These are phyloP conservation scores for Alfaro cultratus DNA, from an alignment of 2,797 vertebrate species.

Conservation along the genomic window DNA sequence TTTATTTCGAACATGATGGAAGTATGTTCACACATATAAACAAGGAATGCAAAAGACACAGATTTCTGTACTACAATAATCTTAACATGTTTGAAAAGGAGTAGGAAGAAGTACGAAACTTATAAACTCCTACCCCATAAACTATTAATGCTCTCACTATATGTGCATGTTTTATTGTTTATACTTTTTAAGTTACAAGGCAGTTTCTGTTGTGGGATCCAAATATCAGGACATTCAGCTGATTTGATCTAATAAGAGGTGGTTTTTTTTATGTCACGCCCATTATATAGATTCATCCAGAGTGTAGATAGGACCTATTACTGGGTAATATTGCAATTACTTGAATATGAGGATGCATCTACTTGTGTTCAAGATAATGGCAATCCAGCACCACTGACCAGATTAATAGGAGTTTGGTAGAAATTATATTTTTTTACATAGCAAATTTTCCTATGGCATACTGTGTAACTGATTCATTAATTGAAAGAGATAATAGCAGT, in stretches of 20 bases:
- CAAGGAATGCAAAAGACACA: too few species aligned
- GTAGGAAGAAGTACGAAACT: too few species aligned
- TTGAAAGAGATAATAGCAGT: not conserved
- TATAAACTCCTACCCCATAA: too few species aligned
- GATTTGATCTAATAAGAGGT: constrained; percentile 3
- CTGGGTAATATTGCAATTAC: not conserved
- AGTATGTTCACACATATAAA: too few species aligned
- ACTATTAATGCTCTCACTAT: not conserved
- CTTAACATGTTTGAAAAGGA: too few species aligned
- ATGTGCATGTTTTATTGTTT: not conserved
- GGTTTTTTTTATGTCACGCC: not conserved
- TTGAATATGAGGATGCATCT: not conserved
- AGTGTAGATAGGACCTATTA: not conserved
- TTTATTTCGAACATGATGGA: too few species aligned
- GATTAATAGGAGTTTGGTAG: not conserved
- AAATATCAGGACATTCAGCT: constrained; percentile 4
- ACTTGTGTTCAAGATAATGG: not conserved
- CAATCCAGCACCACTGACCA: not conserved
- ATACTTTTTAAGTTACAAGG: not conserved
- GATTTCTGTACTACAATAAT: too few species aligned
- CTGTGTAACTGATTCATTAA: not conserved
- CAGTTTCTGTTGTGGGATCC: not conserved
- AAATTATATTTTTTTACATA: not conserved
- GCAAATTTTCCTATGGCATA: not conserved
- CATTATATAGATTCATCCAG: constrained; percentile 7